phyloP scores from a whole-genome alignment of 2,888 invertebrate species.

The Thereva nobilitata region DNA sequence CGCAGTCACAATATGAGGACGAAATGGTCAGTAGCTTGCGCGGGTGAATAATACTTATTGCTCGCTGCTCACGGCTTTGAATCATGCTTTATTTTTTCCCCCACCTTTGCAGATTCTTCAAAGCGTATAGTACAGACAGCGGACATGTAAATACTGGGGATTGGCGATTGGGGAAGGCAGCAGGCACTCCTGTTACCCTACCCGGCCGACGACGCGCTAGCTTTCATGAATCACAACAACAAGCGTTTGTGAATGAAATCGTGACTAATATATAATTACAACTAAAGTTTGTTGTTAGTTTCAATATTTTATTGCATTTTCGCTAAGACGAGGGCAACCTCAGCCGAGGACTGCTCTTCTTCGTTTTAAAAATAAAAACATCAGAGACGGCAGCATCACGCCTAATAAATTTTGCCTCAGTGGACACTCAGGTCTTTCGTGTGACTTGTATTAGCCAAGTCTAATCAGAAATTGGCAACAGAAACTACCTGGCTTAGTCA shows the following conservation, averaged over 20 bases:
- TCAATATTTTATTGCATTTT: conserved; percentile 29
- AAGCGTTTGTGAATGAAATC: conserved; percentile 29
- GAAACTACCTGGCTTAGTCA: conserved; percentile 34
- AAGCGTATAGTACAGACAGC: no score
- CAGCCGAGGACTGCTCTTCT: conserved; percentile 9
- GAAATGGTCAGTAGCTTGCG: no score
- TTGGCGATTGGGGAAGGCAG: no score
- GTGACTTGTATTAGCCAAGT: conserved; percentile 31
- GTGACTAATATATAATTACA: conserved; percentile 34
- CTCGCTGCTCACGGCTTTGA: no score
- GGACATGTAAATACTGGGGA: no score
- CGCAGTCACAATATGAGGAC: no score
- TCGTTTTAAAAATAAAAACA: conserved; percentile 29
- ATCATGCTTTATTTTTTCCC: no score
- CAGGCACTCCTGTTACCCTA: no score
- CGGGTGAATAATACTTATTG: no score
- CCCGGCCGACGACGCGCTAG: neutral
- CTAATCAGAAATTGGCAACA: conserved; percentile 36
- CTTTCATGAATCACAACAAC: conserved; percentile 26
- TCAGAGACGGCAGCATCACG: conserved; percentile 26
- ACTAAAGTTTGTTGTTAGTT: conserved; percentile 23
- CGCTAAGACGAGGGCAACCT: conserved; percentile 1
- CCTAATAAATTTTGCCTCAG: conserved; percentile 32
- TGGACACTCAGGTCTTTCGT: conserved; percentile 18
- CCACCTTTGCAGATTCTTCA: no score